Conservation (phyloP, 2,113 vertebrate species). For the Herpetotheres cachinnans region DNA sequence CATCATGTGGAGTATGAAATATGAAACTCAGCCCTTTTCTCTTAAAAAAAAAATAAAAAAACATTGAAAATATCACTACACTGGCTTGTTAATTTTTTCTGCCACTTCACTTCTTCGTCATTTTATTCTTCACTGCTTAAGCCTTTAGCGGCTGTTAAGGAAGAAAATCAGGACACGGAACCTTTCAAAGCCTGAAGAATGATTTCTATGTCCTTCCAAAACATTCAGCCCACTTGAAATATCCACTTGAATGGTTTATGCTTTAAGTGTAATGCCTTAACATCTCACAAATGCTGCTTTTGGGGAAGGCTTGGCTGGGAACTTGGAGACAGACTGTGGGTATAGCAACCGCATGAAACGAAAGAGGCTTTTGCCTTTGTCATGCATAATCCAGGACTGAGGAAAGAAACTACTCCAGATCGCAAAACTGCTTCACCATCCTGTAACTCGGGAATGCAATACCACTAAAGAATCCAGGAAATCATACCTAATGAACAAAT, state of each 20-base stretch:
- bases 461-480: neutral
- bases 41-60: too few relatives aligned
- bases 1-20: neutral
- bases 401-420: neutral
- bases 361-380: neutral
- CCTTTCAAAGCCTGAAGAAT: neutral
- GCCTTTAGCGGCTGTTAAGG: neutral
- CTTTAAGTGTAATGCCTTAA: neutral
- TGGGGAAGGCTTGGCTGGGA: neutral
- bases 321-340: neutral
- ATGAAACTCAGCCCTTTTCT: neutral
- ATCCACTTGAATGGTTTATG: neutral
- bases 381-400: too few relatives aligned
- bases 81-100: neutral
- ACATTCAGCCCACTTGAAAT: neutral
- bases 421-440: neutral
- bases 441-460: neutral
- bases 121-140: neutral
- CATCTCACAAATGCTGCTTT: too few relatives aligned
- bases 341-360: rapidly evolving
- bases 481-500: too few relatives aligned
- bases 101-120: neutral
- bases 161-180: neutral
- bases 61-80: neutral
- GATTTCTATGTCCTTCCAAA: neutral